Evolutionary conservation across 2,888 invertebrate species (phyloP).

Genomic region (Nomada hirtipes): DNA sequence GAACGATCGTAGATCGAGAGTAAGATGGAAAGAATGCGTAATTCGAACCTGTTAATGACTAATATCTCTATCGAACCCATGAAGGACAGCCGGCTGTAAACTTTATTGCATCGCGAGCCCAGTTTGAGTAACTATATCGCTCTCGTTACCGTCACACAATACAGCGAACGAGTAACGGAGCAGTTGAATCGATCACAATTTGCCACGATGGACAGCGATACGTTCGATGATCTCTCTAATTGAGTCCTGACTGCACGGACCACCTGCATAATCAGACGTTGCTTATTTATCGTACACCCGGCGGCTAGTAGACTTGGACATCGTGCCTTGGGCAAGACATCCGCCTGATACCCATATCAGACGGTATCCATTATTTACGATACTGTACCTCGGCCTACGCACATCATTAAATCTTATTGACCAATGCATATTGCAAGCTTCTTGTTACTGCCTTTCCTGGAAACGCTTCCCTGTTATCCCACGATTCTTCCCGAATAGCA

Average conservation of each 20-base stretch:
- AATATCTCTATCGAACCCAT: conserved; percentile 24
- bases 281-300: conserved; percentile 51
- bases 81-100: conserved; percentile 45
- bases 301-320: conserved; percentile 39
- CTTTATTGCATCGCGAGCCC: neutral
- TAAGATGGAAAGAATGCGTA: conserved; percentile 47
- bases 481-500: neutral
- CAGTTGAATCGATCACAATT: conserved; percentile 20
- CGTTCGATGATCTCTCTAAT: conserved; percentile 48
- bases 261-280: conserved; percentile 35
- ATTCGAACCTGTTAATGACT: conserved; percentile 45
- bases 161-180: conserved; percentile 18
- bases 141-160: neutral
- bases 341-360: conserved; percentile 32
- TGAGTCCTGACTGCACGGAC: conserved; percentile 34
- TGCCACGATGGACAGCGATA: conserved; percentile 7
- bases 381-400: conserved; percentile 42
- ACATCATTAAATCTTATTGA: conserved; percentile 9
- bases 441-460: conserved; percentile 8
- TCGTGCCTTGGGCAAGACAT: conserved; percentile 44
- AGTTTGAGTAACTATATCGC: neutral
- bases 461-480: neutral
- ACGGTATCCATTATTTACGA: conserved; percentile 64
- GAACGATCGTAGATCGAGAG: neutral
- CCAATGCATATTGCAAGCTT: neutral